phyloP scores from a whole-genome alignment of 1,140 invertebrate genomes.

The Drosophila murphyi region DNA sequence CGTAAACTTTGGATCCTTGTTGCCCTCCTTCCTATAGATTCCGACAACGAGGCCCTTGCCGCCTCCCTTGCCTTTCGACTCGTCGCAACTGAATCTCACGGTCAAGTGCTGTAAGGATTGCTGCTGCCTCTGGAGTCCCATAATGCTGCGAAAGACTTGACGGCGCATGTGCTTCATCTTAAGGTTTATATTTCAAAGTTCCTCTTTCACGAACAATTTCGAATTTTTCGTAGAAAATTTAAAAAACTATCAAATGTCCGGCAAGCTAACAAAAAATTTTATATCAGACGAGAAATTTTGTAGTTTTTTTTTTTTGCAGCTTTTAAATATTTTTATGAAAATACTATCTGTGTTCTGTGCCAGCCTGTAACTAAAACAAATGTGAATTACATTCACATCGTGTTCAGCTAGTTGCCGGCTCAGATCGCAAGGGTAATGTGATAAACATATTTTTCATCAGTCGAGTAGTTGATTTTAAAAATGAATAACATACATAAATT shows the following conservation, averaged over 20 bases:
- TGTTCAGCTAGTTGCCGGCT: background rate
- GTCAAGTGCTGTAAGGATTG: too few species aligned
- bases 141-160: background rate
- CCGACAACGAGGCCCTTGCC: slow-evolving; percentile 76
- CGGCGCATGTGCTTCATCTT: slow-evolving; percentile 42
- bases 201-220: background rate
- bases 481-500: too few species aligned
- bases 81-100: slow-evolving; percentile 14
- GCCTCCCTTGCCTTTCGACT: background rate
- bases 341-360: slow-evolving; percentile 21
- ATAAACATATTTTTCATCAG: background rate
- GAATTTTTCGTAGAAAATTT: background rate
- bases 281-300: slow-evolving; percentile 3
- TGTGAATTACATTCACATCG: slow-evolving; percentile 9
- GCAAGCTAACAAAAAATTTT: background rate
- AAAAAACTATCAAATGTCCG: background rate
- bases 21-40: slow-evolving; percentile 72
- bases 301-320: background rate
- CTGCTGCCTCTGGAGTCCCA: background rate
- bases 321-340: slow-evolving; percentile 11
- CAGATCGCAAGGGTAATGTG: slow-evolving; percentile 16
- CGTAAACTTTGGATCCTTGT: slow-evolving; percentile 70
- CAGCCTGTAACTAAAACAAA: slow-evolving; percentile 36
- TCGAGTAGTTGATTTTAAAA: background rate
- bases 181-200: background rate